These are phyloP conservation scores for Phalloptychus januarius DNA, from an alignment of 2,797 vertebrate genomes.

Conservation along the genomic window DNA sequence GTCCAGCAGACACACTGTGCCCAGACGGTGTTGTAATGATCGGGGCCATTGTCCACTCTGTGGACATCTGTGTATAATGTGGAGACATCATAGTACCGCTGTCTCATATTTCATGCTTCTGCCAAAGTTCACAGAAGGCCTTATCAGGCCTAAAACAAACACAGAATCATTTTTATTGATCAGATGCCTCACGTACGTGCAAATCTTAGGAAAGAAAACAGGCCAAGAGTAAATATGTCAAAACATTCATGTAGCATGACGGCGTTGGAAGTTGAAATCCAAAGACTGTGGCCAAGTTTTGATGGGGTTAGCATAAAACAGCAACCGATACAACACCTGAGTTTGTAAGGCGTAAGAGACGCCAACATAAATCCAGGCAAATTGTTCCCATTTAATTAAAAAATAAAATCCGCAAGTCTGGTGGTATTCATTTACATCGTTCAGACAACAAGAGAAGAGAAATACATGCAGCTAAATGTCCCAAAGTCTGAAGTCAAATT, in stretches of 20 bases:
- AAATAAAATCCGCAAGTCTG: neutral
- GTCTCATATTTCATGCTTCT: slow-evolving; percentile 37
- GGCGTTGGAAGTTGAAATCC: neutral
- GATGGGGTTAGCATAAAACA: neutral
- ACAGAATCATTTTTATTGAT: neutral
- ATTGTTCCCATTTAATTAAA: neutral
- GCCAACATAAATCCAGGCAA: neutral
- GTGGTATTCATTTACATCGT: neutral
- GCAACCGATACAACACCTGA: neutral
- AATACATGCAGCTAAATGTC: neutral
- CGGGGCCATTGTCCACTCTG: slow-evolving; percentile 51
- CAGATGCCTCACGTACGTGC: neutral
- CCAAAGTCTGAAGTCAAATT: neutral
- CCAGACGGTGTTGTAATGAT: slow-evolving; percentile 59
- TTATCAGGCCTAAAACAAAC: slow-evolving; percentile 34
- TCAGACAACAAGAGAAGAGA: neutral
- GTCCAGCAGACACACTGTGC: slow-evolving; percentile 1
- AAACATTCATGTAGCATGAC: neutral
- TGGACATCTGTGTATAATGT: slow-evolving; percentile 54
- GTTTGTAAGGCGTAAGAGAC: neutral
- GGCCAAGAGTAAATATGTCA: neutral
- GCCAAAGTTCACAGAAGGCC: slow-evolving; percentile 61
- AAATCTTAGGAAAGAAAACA: neutral
- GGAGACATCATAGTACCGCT: slow-evolving; percentile 62
- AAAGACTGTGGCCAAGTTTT: neutral